Base-by-base conservation (phyloP, 2,888 invertebrate species). In the Coenonympha glycerion region DNA sequence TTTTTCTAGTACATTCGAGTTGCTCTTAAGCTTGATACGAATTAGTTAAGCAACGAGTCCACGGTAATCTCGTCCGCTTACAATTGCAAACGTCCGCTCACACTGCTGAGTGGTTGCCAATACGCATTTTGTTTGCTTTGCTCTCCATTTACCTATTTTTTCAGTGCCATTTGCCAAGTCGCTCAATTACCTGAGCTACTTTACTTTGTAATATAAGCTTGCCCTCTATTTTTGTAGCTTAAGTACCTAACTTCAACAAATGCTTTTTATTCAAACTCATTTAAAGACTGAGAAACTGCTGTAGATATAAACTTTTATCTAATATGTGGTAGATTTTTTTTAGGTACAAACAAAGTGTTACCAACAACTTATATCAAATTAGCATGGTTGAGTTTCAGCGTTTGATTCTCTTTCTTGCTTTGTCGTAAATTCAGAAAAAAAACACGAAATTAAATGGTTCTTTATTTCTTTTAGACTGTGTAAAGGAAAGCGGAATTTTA, bases 41-140 rank as follows among this genome's bases (percentile, higher is more conserved):
- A 82, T 83, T 81, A 83, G 75, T 76, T 69, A 78, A 77, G 71
- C 77, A 74, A 68, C 70, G 72, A 79, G 71, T 71, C 65, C 61
- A 59, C 64, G 61, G 69, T 79, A 79, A 82, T 78, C 68, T 66
- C 69, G 69, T 73, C 72, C 72, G 68, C 70, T 81, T 79, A 80
- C 77, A 82, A 79, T 81, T 77, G 75, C 78, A 77, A 81, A 74
- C 76, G 68, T 71, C 64, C 65, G 59, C 68, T 73, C 71, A 76
- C 73, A 71, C 68, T 62, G 62, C 64, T 63, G 71, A 75, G 70
- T 72, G 68, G 71, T 73, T 73, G 73, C 76, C 78, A 78, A 80
- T 79, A 73, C 65, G 65, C 64, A 68, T 65, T 66, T 68, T 65
- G 61, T 66, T 67, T 67, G 64, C 67, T 77, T 75, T 70, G 36